A percentile compares a stretch with the other conserved stretches of the same genome.
Evolutionary conservation across 2,888 invertebrate species (phyloP).

Genomic region (Cephus spinipes): DNA sequence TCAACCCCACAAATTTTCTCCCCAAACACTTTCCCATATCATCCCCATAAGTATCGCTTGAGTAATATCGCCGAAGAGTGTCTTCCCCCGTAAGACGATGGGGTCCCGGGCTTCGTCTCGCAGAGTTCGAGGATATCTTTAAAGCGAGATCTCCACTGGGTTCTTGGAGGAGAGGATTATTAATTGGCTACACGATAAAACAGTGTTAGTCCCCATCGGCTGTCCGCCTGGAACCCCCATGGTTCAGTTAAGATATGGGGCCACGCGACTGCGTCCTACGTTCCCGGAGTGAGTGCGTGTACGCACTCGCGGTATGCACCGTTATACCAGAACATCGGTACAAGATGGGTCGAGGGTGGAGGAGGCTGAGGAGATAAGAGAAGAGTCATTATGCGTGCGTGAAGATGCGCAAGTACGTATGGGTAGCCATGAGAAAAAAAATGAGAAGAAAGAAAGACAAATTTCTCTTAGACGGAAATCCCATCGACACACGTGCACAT

Average conservation of each 20-base stretch:
- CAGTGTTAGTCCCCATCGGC: slow-evolving; percentile 61
- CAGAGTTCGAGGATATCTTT: slow-evolving; percentile 39
- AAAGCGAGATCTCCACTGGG: slow-evolving; percentile 39
- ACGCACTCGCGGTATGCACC: slow-evolving; percentile 18
- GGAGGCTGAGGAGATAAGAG: not conserved
- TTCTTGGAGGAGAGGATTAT: slow-evolving; percentile 54
- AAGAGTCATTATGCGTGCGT: too few relatives aligned
- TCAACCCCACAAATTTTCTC: too few relatives aligned
- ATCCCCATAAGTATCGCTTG: too few relatives aligned
- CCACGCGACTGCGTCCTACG: slow-evolving; percentile 53
- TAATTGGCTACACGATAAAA: slow-evolving; percentile 65
- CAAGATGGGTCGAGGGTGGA: slow-evolving; percentile 5
- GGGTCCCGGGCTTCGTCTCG: not conserved
- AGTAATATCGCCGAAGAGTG: too few relatives aligned
- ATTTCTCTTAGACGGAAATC: too few relatives aligned
- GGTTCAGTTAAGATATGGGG: slow-evolving; percentile 60
- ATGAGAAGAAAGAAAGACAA: slow-evolving; percentile 4
- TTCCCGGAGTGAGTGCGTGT: slow-evolving; percentile 37
- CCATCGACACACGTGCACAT: too few relatives aligned
- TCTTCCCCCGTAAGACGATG: too few relatives aligned
- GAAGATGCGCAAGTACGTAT: too few relatives aligned
- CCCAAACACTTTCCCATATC: too few relatives aligned
- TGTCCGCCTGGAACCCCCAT: slow-evolving; percentile 57
- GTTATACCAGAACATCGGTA: too few relatives aligned
- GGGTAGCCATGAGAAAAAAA: not conserved